A percentile compares a stretch with the other conserved stretches of the same genome.
phyloP scores from a whole-genome alignment of 2,797 vertebrate species.

The Oreortyx pictus region DNA sequence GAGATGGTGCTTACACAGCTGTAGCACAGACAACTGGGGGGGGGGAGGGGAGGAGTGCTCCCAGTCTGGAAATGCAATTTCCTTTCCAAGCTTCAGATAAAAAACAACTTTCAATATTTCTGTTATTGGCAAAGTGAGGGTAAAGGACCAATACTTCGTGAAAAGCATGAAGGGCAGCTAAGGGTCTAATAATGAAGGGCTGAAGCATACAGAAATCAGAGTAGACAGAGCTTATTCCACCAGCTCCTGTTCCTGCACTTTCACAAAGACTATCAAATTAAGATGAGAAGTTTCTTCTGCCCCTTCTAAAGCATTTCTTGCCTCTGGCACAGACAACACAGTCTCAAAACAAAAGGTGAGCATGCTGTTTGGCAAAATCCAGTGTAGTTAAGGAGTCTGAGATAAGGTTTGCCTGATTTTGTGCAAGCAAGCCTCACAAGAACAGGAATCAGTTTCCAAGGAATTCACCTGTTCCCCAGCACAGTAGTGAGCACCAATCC shows the following conservation, averaged over 20 bases:
- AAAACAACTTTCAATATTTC: conserved; percentile 5
- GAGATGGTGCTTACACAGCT: neutral
- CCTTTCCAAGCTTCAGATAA: neutral
- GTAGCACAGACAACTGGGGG: neutral
- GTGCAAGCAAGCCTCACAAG: neutral
- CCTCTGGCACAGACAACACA: neutral
- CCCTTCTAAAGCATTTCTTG: neutral
- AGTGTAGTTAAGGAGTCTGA: neutral
- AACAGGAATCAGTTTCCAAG: neutral
- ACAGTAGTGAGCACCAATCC: neutral
- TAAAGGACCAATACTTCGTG: neutral
- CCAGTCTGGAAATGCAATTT: neutral
- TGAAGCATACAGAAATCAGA: neutral
- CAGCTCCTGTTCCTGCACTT: neutral
- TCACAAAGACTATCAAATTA: accelerated
- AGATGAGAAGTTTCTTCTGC: neutral
- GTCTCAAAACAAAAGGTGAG: neutral
- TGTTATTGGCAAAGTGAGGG: neutral
- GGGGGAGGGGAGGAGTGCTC: neutral
- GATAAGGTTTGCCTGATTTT: neutral
- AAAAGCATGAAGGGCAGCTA: neutral
- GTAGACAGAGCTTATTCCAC: neutral
- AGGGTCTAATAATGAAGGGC: neutral
- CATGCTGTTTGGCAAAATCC: neutral
- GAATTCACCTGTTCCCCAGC: neutral